Percentiles rank a stretch among this genome's conserved stretches.
Evolutionary conservation across 2,888 invertebrate species (phyloP).

Genomic region (Koerneria pararmatus): DNA sequence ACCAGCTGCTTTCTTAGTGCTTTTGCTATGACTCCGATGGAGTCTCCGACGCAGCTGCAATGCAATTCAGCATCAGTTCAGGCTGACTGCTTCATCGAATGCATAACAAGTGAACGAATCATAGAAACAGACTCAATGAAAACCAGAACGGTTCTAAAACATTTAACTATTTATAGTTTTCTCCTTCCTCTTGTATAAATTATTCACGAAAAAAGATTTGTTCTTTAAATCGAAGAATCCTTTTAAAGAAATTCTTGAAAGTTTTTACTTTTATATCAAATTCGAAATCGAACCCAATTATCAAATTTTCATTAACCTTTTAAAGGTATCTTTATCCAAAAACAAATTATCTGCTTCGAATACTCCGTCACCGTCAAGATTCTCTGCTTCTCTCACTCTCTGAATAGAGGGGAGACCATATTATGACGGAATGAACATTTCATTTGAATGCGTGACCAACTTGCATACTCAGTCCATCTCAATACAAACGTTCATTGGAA

Average conservation of each 20-base stretch:
- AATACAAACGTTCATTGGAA: too few relatives aligned
- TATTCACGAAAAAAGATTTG: too few relatives aligned
- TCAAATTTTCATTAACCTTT: constrained; percentile 26
- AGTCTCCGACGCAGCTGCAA: constrained; percentile 49
- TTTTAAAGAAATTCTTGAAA: neutral
- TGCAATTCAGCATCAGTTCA: neutral
- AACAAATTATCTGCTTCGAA: constrained; percentile 38
- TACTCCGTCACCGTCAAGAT: constrained; percentile 33
- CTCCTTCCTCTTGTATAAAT: too few relatives aligned
- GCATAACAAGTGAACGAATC: too few relatives aligned
- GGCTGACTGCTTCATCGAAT: too few relatives aligned
- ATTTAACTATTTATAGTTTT: too few relatives aligned
- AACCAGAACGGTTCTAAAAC: too few relatives aligned
- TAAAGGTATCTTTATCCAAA: constrained; percentile 42
- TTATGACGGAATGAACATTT: neutral
- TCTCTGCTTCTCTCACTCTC: constrained; percentile 35
- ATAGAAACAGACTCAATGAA: too few relatives aligned
- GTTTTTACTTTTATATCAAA: neutral
- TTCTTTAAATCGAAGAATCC: neutral
- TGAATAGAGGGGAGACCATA: constrained; percentile 17
- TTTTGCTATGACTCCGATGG: constrained; percentile 54
- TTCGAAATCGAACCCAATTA: constrained; percentile 1
- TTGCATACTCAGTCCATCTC: neutral
- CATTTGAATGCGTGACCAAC: neutral
- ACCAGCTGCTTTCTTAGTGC: constrained; percentile 77